A percentile compares a stretch with the other conserved stretches of the same genome.
These are phyloP conservation scores for Salarias fasciatus DNA, from an alignment of 2,797 vertebrate species.

Conservation along the genomic window DNA sequence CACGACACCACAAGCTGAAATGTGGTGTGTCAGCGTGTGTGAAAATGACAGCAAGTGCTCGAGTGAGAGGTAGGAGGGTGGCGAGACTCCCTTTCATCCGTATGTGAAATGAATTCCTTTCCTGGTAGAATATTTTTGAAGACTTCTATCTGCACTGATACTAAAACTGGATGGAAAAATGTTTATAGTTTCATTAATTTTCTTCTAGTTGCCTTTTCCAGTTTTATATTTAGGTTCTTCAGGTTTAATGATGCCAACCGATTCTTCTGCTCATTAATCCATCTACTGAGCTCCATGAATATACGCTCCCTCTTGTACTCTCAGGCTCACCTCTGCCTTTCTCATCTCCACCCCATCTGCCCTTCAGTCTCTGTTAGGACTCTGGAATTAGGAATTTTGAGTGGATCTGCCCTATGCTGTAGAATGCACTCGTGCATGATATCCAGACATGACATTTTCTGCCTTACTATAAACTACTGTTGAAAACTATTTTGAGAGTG, in stretches of 20 bases:
- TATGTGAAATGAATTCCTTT: conserved; percentile 50
- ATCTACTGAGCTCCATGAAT: too few species aligned
- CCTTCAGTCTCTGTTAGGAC: too few species aligned
- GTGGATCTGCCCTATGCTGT: too few species aligned
- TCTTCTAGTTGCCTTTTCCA: conserved; percentile 3
- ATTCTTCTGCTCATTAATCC: too few species aligned
- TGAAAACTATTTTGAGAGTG: too few species aligned
- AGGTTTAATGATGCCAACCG: conserved; percentile 1
- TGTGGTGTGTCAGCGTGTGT: conserved; percentile 60
- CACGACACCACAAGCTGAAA: conserved; percentile 56
- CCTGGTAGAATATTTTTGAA: conserved; percentile 53
- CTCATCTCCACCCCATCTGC: too few species aligned
- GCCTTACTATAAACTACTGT: too few species aligned
- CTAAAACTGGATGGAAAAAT: conserved; percentile 1
- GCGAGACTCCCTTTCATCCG: conserved; percentile 49
- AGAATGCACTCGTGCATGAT: too few species aligned
- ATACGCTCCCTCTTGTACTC: too few species aligned
- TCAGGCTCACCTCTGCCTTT: too few species aligned
- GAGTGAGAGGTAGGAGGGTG: conserved; percentile 57
- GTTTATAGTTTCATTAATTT: not conserved
- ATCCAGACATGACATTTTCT: too few species aligned
- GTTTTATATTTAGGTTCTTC: not conserved
- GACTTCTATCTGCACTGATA: conserved; percentile 24
- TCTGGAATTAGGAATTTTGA: too few species aligned
- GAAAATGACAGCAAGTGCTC: conserved; percentile 66